Conservation (phyloP, 2,888 invertebrate species). For the Tenodera sinensis region DNA sequence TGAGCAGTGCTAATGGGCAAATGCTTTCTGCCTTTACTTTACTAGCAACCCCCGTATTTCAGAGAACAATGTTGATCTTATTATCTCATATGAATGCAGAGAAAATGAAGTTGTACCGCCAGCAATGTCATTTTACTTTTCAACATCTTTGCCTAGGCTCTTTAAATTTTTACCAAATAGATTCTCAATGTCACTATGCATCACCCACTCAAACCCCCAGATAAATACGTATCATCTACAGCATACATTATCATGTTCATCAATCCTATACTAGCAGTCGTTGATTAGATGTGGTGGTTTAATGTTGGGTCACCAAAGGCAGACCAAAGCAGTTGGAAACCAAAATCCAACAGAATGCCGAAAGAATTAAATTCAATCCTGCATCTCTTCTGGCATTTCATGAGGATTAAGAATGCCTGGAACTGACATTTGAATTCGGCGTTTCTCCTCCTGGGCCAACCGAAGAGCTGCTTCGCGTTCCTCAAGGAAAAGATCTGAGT, state of each 20-base stretch:
- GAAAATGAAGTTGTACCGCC: neutral
- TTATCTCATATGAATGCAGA: neutral
- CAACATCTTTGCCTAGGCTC: neutral
- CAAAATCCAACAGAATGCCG: neutral
- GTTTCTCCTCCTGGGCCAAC: slow-evolving; percentile 89
- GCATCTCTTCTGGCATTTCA: slow-evolving; percentile 93
- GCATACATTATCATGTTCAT: neutral
- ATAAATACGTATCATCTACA: slow-evolving; percentile 16
- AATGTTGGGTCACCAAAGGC: neutral
- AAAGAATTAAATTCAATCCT: slow-evolving; percentile 52
- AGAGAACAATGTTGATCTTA: neutral
- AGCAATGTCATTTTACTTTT: neutral
- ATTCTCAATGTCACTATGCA: neutral
- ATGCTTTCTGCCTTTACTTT: neutral
- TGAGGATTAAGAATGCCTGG: slow-evolving; percentile 96
- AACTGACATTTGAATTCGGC: slow-evolving; percentile 87
- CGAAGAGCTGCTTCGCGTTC: slow-evolving; percentile 89
- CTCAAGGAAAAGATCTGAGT: slow-evolving; percentile 94
- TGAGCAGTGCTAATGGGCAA: neutral
- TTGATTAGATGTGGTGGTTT: neutral
- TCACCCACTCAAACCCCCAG: neutral
- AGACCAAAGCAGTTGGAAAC: neutral
- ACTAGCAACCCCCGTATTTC: neutral
- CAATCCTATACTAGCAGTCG: neutral
- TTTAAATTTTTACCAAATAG: neutral